Evolutionary conservation across 1,140 invertebrate species (phyloP), one percentile per base, ranked within the genome.

Genomic region (Drosophila insularis): DNA sequence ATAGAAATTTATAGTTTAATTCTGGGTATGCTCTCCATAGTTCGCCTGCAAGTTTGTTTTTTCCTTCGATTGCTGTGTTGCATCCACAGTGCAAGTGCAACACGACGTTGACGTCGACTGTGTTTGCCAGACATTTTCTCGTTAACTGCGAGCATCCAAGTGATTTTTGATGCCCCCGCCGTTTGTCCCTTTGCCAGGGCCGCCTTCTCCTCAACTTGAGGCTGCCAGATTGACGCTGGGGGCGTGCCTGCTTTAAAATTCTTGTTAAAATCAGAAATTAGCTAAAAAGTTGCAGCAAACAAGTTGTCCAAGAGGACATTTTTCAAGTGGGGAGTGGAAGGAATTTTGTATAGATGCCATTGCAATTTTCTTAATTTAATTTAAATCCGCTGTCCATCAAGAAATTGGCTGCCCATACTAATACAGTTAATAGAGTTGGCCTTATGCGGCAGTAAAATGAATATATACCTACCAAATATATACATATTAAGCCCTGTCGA

Each of bases 81-180:
- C 17, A 1, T 23, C 72, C 74, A 76, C 68, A n/a, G 74, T 76
- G n/a, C 71, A 7, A 17, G 43, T 50, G 43, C 43, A 50, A 50
- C 43, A 50, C 19, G 6, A 14, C 43, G 8, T 19, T 43, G 56
- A 40, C 63, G 73, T 63, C 43, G 64, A 71, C 69, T 81, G 75
- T 86, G 82, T 86, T 87, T 87, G 79, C 82, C 84, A 82, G 82
- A 78, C 82, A 87, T 87, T 86, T 87, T 86, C 79, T 87, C 82
- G 82, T 86, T 86, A 86, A 78, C 80, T 81, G 63, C 71, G 66
- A 73, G 82, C 82, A 75, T 31, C 68, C 68, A 86, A 82, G 71
- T 82, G 80, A 86, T 80, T 87, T 50, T 87, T 71, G 79, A 79
- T 86, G 70, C 70, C 35, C 11, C 35, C 70, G 71, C 71, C 71